These are phyloP conservation scores for Choloepus hoffmanni DNA, from an alignment of 2,113 vertebrate genomes.

Conservation along the genomic window DNA sequence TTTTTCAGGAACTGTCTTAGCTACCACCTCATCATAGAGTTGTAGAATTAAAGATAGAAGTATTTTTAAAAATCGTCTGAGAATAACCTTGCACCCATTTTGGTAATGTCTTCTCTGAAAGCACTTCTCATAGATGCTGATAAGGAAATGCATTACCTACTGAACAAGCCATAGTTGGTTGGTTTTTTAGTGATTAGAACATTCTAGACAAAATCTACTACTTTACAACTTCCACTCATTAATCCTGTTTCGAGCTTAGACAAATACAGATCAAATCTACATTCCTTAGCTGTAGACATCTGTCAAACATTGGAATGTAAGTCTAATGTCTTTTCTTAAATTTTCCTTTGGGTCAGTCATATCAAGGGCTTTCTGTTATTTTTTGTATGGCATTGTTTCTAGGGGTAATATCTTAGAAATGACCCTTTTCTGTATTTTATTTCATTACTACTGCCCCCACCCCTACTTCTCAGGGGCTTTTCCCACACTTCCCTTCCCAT, in stretches of 20 bases:
- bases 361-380: neutral
- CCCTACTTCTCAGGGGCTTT: neutral
- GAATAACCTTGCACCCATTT: neutral
- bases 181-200: neutral
- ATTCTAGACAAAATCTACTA: neutral
- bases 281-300: neutral
- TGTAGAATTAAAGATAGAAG: slow-evolving; percentile 3
- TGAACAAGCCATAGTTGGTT: neutral
- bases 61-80: slow-evolving; percentile 12
- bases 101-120: neutral
- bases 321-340: neutral
- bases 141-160: neutral
- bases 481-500: neutral
- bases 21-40: neutral
- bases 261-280: neutral
- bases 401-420: neutral
- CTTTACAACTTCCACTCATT: neutral
- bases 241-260: neutral
- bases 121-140: neutral
- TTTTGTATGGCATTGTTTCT: neutral
- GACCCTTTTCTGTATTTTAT: neutral
- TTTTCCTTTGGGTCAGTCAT: neutral
- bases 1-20: neutral
- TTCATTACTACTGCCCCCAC: neutral
- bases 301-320: neutral